Percentiles rank a stretch among this genome's conserved stretches.
phyloP scores from a whole-genome alignment of 2,888 invertebrate species.

The Drosophila maculinotata region DNA sequence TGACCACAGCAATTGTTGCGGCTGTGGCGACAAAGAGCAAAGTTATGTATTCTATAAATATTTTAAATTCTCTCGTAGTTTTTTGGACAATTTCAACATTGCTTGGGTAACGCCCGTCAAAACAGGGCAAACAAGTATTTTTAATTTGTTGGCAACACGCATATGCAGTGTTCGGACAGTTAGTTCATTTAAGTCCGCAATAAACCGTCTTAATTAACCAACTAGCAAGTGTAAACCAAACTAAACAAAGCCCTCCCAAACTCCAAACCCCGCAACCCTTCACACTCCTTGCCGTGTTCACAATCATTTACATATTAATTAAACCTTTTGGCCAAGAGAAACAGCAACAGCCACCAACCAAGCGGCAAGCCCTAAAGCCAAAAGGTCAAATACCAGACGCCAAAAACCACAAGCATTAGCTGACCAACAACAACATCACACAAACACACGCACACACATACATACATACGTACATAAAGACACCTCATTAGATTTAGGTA shows the following conservation, averaged over 20 bases:
- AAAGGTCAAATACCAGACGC: conserved; percentile 71
- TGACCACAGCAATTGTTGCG: conserved; percentile 24
- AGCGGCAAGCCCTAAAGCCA: conserved; percentile 54
- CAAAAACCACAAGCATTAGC: conserved; percentile 42
- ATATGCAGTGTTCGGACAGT: conserved; percentile 26
- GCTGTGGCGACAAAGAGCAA: conserved; percentile 36
- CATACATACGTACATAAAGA: conserved; percentile 34
- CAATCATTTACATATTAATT: conserved; percentile 77
- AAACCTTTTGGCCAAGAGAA: conserved; percentile 64
- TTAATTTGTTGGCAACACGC: conserved; percentile 49
- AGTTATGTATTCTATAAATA: conserved; percentile 68
- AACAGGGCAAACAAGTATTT: conserved; percentile 11
- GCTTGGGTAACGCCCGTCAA: no score
- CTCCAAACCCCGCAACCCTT: neutral
- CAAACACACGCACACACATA: conserved; percentile 25
- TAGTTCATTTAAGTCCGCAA: conserved; percentile 25
- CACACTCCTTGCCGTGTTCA: conserved; percentile 19
- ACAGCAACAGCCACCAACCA: conserved; percentile 11
- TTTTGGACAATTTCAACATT: neutral
- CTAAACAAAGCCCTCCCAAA: conserved; percentile 2
- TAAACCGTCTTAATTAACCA: conserved; percentile 54
- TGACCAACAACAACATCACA: no score
- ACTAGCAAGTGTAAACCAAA: conserved; percentile 29
- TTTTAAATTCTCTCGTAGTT: conserved; percentile 26
- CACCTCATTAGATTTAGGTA: conserved; percentile 62